Evolutionary conservation across 2,113 vertebrate genomes (phyloP).

Genomic region (Oryzias javanicus): DNA sequence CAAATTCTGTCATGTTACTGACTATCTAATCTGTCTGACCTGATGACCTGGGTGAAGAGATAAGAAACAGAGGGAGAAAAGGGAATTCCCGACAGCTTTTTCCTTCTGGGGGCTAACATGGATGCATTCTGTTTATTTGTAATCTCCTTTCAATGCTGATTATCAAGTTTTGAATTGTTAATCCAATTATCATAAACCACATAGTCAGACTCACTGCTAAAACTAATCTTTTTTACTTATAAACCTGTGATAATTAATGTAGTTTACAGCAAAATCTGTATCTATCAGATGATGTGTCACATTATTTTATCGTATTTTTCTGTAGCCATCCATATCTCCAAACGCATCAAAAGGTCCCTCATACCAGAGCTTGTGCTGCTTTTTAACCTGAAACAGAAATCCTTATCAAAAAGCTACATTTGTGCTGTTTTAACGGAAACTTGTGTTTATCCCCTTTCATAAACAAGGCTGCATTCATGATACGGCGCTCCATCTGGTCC

Average conservation of each 20-base stretch:
- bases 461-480: slow-evolving; percentile 72
- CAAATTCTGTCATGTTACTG: slow-evolving; percentile 51
- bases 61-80: slow-evolving; percentile 43
- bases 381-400: slow-evolving; percentile 43
- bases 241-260: too few relatives aligned
- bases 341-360: slow-evolving; percentile 14
- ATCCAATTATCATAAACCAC: too few relatives aligned
- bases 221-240: too few relatives aligned
- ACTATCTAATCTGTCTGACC: slow-evolving; percentile 70
- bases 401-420: slow-evolving; percentile 33
- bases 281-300: too few relatives aligned
- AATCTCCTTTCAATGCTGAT: neutral
- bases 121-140: slow-evolving; percentile 7
- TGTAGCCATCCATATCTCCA: slow-evolving; percentile 9
- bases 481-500: slow-evolving; percentile 70
- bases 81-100: slow-evolving; percentile 35
- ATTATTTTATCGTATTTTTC: slow-evolving; percentile 1
- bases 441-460: slow-evolving; percentile 70
- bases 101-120: slow-evolving; percentile 1
- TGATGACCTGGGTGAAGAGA: slow-evolving; percentile 56
- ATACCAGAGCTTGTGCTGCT: slow-evolving; percentile 11
- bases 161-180: too few relatives aligned
- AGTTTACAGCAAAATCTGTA: too few relatives aligned
- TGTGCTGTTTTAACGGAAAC: slow-evolving; percentile 59
- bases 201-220: too few relatives aligned